Percentiles rank a stretch among this genome's conserved stretches.
phyloP scores from a whole-genome alignment of 2,888 invertebrate genomes.

The Chloroclystis v-ata region DNA sequence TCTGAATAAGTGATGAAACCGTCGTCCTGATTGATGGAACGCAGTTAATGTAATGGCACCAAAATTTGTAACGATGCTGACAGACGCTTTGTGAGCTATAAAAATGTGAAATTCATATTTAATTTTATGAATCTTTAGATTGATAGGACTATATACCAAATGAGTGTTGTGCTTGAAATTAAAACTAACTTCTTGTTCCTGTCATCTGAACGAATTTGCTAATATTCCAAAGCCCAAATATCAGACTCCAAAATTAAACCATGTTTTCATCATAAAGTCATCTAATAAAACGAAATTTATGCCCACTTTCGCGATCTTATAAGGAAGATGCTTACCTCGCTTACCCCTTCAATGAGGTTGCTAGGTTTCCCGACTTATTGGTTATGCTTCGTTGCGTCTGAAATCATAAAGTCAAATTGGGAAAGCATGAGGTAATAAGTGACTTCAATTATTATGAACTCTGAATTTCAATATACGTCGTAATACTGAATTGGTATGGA shows the following conservation, averaged over 20 bases:
- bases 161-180: too few relatives aligned
- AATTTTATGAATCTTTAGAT: not conserved
- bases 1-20: constrained; percentile 45
- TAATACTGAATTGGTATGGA: too few relatives aligned
- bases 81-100: constrained; percentile 11
- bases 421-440: not conserved
- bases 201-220: too few relatives aligned
- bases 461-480: not conserved
- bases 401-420: not conserved
- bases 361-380: not conserved
- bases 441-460: not conserved
- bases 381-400: not conserved
- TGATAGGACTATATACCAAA: not conserved
- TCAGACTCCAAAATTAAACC: too few relatives aligned
- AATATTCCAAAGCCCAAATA: too few relatives aligned
- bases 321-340: too few relatives aligned
- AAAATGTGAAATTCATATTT: constrained; percentile 10
- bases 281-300: too few relatives aligned
- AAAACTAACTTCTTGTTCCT: too few relatives aligned
- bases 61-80: constrained; percentile 28
- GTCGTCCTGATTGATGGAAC: constrained; percentile 46
- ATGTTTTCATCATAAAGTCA: too few relatives aligned
- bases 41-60: constrained; percentile 31
- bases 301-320: too few relatives aligned
- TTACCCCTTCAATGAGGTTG: too few relatives aligned